Evolutionary conservation across 2,113 vertebrate species (phyloP), one percentile per base, ranked within the genome.

Genomic region (Scolopax mira): DNA sequence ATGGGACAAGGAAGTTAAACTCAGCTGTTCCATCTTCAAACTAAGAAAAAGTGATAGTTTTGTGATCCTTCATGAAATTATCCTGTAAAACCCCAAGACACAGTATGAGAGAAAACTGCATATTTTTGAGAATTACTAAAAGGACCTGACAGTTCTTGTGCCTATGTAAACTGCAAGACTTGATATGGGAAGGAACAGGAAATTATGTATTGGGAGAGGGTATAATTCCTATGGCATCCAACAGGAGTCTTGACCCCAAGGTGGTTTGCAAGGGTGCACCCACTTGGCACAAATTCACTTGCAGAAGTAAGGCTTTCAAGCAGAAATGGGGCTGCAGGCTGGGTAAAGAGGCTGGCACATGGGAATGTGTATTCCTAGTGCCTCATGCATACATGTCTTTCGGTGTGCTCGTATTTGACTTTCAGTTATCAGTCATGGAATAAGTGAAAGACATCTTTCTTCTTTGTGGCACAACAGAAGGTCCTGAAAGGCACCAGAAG

Each of bases 81-180:
- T 35, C 73, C 54, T 66, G 61, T 85, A 91, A 95, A 96, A 87
- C 48, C 54, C 55, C 73, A 61, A 69, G 61, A 93, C 70, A 93
- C 21, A 69, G 49, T 81, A 87, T 66, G 17, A 0, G 2, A 86
- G 74, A 37, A 89, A 96, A 79, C 89, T 81, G 89, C 84, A 79
- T 3, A 55, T 65, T 91, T 54, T 89, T 4, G 49, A 85, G 57
- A 79, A 62, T 61, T 85, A 82, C 81, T 95, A 37, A 85, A 90
- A 89, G 23, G 37, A 94, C 28, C 19, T 94, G 70, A 88, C 70
- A 70, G 31, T 57, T 85, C 41, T 85, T 16, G 15, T 79, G 54
- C 27, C 79, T 46, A 54, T 54, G 28, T 37, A 62, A 89, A 73
- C 18, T 60, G 37, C 19, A 91, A 72, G 37, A 69, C 6, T 46